Base-by-base conservation (phyloP, 2,888 invertebrate genomes). In the Phortica magna region DNA sequence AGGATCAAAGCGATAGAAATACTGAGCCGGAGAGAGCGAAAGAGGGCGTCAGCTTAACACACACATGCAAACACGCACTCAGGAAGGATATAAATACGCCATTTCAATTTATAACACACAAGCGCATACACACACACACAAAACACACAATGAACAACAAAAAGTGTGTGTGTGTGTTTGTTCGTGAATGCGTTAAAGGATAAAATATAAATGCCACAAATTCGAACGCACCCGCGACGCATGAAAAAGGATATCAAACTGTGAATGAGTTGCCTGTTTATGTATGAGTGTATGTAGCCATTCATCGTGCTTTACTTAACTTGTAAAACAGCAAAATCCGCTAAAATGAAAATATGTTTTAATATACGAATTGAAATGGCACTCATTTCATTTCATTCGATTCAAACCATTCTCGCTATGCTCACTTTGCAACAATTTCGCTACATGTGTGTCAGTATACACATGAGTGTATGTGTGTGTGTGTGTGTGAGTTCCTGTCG, bases 11-110 rank as follows among this genome's bases (percentile, higher is more conserved):
- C 31, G 31, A 31, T 31, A 31, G 31, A 31, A 3, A 31, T 2
- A 31, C 31, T 31, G 31, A 31, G 31, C 31, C 5, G 31, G 31
- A 81, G 81, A 82, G 73, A 74, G 76, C 75, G 76, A 82, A 74
- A 74, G 76, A 75, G 76, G 75, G 79, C 77, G 75, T 42, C 42
- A 57, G 67, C 55, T 61, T 55, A 22, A 61, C 22, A 61, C 7
- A 22, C 10, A 42, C 64, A 67, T 12, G 17, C 43, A 43, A 6
- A 43, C 67, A 70, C 68, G 68, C 17, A 42, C n/a, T 14, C 72
- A 76, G 42, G 59, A 61, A 61, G 61, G 59, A 59, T 61, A 61
- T 61, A 48, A 48, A 48, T 48, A 19, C 17, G 61, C 61, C 22
- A 71, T 71, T 71, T 71, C 55, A 71, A 71, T 71, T 71, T 71